Conservation (phyloP, 1,140 invertebrate genomes). For the Nasonia giraulti region DNA sequence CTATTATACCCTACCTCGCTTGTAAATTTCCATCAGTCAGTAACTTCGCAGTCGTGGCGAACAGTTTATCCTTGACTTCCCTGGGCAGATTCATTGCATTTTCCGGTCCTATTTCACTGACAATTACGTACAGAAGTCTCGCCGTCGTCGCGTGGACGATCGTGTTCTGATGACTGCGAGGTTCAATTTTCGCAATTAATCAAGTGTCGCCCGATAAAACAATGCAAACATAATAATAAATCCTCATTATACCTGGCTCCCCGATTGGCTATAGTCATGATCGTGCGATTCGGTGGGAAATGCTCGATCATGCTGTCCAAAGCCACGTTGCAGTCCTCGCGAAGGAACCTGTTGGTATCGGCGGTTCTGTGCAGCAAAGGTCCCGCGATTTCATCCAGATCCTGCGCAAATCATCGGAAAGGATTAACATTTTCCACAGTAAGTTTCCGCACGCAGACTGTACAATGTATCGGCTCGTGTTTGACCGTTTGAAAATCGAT, state of each 20-base stretch:
- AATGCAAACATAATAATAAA: no score
- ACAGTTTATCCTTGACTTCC: conserved; percentile 87
- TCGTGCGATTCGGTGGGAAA: conserved; percentile 77
- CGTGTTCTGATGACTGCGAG: conserved; percentile 87
- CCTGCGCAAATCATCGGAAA: conserved; percentile 73
- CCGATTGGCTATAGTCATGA: conserved; percentile 77
- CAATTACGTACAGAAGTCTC: conserved; percentile 83
- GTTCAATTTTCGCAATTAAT: conserved; percentile 69
- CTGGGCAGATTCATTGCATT: conserved; percentile 82
- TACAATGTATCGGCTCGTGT: background rate
- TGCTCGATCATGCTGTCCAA: conserved; percentile 86
- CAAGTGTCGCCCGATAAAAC: background rate
- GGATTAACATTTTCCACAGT: background rate
- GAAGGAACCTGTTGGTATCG: conserved; percentile 94
- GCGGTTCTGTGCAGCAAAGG: conserved; percentile 89
- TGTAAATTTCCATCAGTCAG: conserved; percentile 90
- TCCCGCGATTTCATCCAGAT: conserved; percentile 88
- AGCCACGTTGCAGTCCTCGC: conserved; percentile 89
- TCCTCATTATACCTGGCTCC: conserved; percentile 76
- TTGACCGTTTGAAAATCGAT: background rate
- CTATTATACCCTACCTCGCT: conserved; percentile 78
- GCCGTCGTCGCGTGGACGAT: conserved; percentile 87
- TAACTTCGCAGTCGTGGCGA: conserved; percentile 87
- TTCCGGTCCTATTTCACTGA: conserved; percentile 83
- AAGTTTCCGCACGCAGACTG: background rate